phyloP scores from a whole-genome alignment of 2,113 vertebrate genomes.

The Camarhynchus parvulus region DNA sequence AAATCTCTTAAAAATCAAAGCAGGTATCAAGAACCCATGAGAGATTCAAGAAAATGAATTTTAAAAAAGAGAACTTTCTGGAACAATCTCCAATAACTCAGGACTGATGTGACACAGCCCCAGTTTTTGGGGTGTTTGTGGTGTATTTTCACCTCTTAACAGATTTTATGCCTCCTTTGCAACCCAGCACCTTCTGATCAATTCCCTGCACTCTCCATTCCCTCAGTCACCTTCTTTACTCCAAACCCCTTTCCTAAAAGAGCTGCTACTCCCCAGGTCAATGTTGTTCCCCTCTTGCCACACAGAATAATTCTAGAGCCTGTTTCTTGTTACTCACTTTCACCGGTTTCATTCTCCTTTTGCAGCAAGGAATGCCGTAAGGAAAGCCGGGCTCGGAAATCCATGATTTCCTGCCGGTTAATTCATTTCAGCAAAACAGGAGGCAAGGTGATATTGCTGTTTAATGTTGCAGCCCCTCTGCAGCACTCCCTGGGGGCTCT shows the following conservation, averaged over 20 bases:
- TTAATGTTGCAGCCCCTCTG: neutral
- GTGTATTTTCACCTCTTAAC: neutral
- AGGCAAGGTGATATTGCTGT: constrained; percentile 43
- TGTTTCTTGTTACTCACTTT: constrained; percentile 63
- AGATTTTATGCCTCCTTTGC: neutral
- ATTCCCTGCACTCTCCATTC: neutral
- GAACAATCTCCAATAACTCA: neutral
- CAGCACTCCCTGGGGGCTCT: neutral
- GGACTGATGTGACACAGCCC: neutral
- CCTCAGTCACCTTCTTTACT: neutral
- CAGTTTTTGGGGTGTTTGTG: neutral
- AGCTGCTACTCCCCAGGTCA: neutral
- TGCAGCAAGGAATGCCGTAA: constrained; percentile 7
- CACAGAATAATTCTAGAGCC: neutral
- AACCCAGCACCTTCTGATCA: neutral
- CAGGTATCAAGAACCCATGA: neutral
- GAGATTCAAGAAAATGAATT: neutral
- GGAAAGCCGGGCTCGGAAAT: constrained; percentile 58
- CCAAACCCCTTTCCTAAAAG: neutral
- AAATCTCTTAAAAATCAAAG: neutral
- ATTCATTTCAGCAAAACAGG: constrained; percentile 67
- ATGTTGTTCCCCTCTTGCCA: neutral
- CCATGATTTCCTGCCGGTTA: constrained; percentile 70
- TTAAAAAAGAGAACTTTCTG: neutral
- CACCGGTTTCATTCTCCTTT: constrained; percentile 41